Evolutionary conservation across 2,888 invertebrate species (phyloP), one percentile per base, ranked within the genome.

Genomic region (Dryadula phaetusa): DNA sequence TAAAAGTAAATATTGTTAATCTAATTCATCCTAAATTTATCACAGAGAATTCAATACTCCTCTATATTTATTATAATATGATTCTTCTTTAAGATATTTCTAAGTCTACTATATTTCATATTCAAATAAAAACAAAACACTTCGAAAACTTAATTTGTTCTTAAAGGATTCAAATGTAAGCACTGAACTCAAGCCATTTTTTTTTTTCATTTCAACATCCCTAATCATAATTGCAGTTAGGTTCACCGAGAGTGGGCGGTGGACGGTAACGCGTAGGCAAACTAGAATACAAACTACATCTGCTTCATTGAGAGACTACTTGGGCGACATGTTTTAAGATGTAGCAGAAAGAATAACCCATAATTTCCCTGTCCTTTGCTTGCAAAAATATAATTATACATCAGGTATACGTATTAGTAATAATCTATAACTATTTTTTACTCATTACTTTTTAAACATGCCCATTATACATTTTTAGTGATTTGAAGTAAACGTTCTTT

Each of bases 251-350:
- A 56, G 76, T 75, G 72, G 74, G 75, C 69, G 78, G 74, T 68
- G 62, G 73, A 75, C 73, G 71, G 66, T 70, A 70, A 68, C 72
- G 85, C 84, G 88, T 88, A 82, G 88, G 89, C 82, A 77, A 83
- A 83, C 84, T 79, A 79, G 85, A 80, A 77, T 78, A 63, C 72
- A 71, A 67, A 71, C 75, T 72, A 78, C 79, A 73, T 65, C 69
- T 44, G 70, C 67, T 70, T 70, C 67, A 72, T 72, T 69, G 62
- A 64, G 67, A 72, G 66, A 72, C 69, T 69, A 53, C 63, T 53
- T 64, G 64, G 62, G 44, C 53, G 64, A 72, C 69, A 75, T 70
- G 28, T 28, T 52, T 52, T 52, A 28, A 52, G 52, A 49, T 49
- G 16, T 28, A 12, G 12, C 3, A n/a, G 28, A 52, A 28, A 49